A percentile compares a stretch with the other conserved stretches of the same genome.
Evolutionary conservation across 2,797 vertebrate genomes (phyloP).

Genomic region (Danionella dracula): DNA sequence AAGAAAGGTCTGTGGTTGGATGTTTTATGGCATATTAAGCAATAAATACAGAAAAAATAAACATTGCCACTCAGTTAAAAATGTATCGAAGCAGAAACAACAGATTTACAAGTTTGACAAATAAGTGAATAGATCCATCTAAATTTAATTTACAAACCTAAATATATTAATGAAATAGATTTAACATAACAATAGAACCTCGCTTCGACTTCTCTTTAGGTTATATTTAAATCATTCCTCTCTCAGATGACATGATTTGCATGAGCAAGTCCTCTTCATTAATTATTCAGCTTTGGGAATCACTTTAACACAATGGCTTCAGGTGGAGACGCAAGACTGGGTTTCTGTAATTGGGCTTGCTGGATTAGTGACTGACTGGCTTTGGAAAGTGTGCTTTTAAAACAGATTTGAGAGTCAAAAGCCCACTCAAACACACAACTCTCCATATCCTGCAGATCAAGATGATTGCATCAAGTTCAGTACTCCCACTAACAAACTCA

Average conservation of each 20-base stretch:
- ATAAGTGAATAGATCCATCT: too few relatives aligned
- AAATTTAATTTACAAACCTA: too few relatives aligned
- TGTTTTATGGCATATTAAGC: too few relatives aligned
- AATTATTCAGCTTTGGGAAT: slow-evolving; percentile 52
- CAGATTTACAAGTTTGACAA: too few relatives aligned
- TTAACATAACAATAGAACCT: too few relatives aligned
- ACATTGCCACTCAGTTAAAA: too few relatives aligned
- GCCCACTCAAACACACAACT: slow-evolving; percentile 6
- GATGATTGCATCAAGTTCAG: neutral
- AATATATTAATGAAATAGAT: too few relatives aligned
- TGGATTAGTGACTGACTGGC: slow-evolving; percentile 28
- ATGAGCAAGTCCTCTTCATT: slow-evolving; percentile 34
- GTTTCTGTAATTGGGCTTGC: slow-evolving; percentile 44
- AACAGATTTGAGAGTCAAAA: slow-evolving; percentile 11
- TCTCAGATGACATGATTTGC: neutral
- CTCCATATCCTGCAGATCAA: slow-evolving; percentile 12
- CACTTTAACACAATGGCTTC: slow-evolving; percentile 28
- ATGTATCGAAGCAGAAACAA: too few relatives aligned
- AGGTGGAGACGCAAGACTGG: slow-evolving; percentile 13
- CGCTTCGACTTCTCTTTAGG: too few relatives aligned
- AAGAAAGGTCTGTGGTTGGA: too few relatives aligned
- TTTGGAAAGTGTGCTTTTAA: neutral
- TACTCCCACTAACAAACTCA: slow-evolving; percentile 17
- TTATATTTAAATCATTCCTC: neutral
- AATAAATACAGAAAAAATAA: too few relatives aligned